Conservation (phyloP, 1,140 invertebrate genomes). For the Lepeophtheirus salmonis region DNA sequence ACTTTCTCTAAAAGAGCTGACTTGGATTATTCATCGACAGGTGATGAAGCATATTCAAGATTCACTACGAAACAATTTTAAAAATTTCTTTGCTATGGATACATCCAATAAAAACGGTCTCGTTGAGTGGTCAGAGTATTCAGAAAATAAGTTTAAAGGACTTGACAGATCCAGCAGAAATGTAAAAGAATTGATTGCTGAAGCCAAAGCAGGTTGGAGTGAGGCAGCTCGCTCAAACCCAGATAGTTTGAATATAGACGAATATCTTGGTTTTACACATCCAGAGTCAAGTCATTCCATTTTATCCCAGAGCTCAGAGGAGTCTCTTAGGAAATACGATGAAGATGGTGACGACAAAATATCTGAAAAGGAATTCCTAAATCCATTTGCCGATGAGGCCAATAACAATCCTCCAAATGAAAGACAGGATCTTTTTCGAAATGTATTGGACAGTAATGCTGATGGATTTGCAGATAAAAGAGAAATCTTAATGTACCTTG, state of each 20-base stretch:
- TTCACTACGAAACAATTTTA: constrained; percentile 47
- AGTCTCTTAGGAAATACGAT: constrained; percentile 34
- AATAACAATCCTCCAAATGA: not conserved
- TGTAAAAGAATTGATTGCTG: constrained; percentile 25
- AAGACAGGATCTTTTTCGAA: not conserved
- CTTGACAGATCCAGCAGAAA: not conserved
- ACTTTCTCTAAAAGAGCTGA: constrained; percentile 6
- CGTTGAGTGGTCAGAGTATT: constrained; percentile 49
- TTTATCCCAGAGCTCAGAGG: constrained; percentile 47
- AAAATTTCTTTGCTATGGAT: constrained; percentile 49
- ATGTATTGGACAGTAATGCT: not conserved
- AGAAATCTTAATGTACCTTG: not conserved
- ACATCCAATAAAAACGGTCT: constrained; percentile 50
- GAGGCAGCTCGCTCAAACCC: constrained; percentile 53
- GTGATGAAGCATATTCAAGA: constrained; percentile 39
- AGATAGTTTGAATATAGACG: constrained; percentile 48
- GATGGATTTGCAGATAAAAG: not conserved
- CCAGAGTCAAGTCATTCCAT: constrained; percentile 56
- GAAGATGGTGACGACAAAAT: not conserved
- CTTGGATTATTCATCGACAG: not conserved
- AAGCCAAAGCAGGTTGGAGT: constrained; percentile 56
- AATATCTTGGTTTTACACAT: constrained; percentile 58
- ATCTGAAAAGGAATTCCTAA: not conserved
- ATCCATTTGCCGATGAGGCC: not conserved
- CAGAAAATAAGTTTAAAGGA: not conserved